These are phyloP conservation scores for Melanocharis versteri DNA, from an alignment of 2,113 vertebrate species.

Conservation along the genomic window DNA sequence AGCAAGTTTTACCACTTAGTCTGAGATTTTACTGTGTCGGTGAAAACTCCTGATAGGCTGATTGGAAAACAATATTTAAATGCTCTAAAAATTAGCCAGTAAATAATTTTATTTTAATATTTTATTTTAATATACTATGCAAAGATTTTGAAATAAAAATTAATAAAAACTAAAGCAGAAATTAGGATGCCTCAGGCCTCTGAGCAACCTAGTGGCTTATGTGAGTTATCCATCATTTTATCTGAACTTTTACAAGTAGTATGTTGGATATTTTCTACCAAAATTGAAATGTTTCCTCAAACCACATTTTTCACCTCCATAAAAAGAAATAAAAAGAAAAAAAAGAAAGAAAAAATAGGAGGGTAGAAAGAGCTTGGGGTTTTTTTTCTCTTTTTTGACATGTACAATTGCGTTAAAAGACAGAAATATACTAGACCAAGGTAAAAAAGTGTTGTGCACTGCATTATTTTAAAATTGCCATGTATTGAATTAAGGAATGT, in stretches of 20 bases:
- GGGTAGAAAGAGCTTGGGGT: background rate
- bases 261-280: background rate
- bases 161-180: background rate
- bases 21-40: background rate
- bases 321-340: too few relatives aligned
- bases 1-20: background rate
- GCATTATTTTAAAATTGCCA: background rate
- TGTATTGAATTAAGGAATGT: background rate
- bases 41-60: background rate
- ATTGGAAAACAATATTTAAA: background rate
- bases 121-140: background rate
- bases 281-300: background rate
- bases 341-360: fast-evolving
- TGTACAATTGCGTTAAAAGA: background rate
- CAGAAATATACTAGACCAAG: fast-evolving
- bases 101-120: background rate
- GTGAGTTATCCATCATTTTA: background rate
- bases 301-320: fast-evolving
- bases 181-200: fast-evolving
- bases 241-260: background rate
- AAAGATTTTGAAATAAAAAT: background rate
- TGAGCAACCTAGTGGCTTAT: background rate
- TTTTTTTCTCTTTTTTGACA: background rate
- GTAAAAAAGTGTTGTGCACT: background rate
- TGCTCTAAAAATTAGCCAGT: fast-evolving